Evolutionary conservation across 2,113 vertebrate species (phyloP).

Genomic region (Tonatia bakeri): DNA sequence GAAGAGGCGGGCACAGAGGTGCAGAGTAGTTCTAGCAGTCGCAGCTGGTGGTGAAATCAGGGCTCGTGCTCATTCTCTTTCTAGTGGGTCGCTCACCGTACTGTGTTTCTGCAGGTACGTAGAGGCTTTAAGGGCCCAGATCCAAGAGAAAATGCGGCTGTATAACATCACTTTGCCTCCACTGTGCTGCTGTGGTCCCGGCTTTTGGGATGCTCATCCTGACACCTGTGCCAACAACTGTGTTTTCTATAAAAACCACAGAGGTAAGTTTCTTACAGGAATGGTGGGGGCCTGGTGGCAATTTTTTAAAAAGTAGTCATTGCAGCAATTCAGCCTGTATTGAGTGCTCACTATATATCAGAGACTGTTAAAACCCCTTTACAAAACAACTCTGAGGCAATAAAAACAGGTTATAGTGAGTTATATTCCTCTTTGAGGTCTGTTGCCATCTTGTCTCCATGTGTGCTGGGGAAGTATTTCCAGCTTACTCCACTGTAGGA

Average conservation of each 20-base stretch:
- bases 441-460: not conserved
- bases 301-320: not conserved
- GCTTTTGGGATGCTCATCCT: constrained; percentile 94
- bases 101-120: constrained; percentile 82
- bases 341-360: not conserved
- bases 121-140: constrained; percentile 86
- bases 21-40: not conserved
- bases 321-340: not conserved
- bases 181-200: constrained; percentile 89
- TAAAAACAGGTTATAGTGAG: constrained; percentile 1
- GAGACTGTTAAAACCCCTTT: not conserved
- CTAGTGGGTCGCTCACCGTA: not conserved
- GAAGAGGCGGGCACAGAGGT: not conserved
- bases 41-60: not conserved
- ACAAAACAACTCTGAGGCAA: not conserved
- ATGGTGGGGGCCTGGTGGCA: not conserved
- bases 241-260: constrained; percentile 92
- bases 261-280: constrained; percentile 80
- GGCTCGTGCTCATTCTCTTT: not conserved
- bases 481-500: not conserved
- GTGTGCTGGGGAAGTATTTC: not conserved
- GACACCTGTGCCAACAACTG: constrained; percentile 97
- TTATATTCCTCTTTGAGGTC: constrained; percentile 19
- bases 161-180: constrained; percentile 84
- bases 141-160: constrained; percentile 85